These are phyloP conservation scores for Abrostola triplasia DNA, from an alignment of 2,888 invertebrate species.

Conservation along the genomic window DNA sequence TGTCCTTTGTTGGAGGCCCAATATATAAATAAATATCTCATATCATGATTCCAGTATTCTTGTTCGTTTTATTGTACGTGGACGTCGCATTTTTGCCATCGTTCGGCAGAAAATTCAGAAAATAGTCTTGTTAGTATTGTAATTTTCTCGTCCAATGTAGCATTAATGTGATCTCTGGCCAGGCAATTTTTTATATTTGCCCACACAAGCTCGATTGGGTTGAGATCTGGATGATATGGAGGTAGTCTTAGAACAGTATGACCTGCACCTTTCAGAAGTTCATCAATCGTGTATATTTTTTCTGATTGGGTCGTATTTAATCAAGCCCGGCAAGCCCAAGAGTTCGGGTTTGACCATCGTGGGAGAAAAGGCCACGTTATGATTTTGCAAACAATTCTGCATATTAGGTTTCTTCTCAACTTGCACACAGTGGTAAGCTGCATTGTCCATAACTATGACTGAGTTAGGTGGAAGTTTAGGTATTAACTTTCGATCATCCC, in stretches of 20 bases:
- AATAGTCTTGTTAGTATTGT: constrained; percentile 8
- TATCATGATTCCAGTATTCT: constrained; percentile 22
- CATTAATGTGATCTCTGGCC: constrained; percentile 30
- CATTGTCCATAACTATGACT: neutral
- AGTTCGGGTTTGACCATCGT: neutral
- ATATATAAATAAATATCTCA: too few species aligned
- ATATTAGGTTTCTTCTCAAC: constrained; percentile 4
- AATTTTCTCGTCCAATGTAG: constrained; percentile 21
- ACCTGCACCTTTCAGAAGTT: constrained; percentile 16
- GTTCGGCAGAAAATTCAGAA: constrained; percentile 17
- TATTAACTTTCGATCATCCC: neutral
- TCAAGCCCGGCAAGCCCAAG: too few species aligned
- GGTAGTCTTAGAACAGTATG: constrained; percentile 20
- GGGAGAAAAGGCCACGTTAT: neutral
- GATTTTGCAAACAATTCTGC: neutral
- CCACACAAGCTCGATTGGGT: constrained; percentile 20
- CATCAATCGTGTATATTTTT: constrained; percentile 13
- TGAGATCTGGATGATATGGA: constrained; percentile 27
- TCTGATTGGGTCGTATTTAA: neutral
- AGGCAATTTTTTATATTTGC: constrained; percentile 25
- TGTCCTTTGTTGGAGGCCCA: too few species aligned
- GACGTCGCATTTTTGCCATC: constrained; percentile 27
- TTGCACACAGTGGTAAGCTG: constrained; percentile 2
- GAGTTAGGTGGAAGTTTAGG: constrained; percentile 2
- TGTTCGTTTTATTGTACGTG: constrained; percentile 26